Conservation (phyloP, 30 jellyfish, hydroid and myxozoan species). For the Mastigias papua region DNA sequence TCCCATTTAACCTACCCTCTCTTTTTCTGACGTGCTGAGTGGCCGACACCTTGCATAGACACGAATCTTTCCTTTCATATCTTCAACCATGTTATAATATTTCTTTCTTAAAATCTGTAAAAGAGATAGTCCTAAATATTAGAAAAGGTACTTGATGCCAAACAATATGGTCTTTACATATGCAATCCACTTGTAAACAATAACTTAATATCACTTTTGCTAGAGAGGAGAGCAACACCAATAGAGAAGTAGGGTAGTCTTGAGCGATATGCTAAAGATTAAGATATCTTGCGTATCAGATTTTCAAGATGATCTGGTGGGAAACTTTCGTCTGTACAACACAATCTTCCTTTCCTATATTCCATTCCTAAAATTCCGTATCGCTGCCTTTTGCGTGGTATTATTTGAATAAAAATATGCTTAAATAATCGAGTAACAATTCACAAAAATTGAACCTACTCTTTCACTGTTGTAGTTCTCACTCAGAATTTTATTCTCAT, state of each 20-base stretch:
- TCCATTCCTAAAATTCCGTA: no score
- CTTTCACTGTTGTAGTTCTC: conserved; percentile 98
- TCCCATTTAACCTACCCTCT: conserved; percentile 68
- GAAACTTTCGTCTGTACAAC: no score
- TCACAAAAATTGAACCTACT: conserved; percentile 31
- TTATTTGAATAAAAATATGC: no score
- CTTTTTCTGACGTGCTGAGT: conserved; percentile 89
- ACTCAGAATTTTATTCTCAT: conserved; percentile 79
- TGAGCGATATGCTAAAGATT: no score
- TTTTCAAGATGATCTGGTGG: no score
- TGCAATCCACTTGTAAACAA: not conserved
- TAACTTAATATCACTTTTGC: no score
- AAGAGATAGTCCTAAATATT: not conserved
- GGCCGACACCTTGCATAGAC: conserved; percentile 98
- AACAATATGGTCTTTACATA: not conserved
- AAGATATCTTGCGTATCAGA: no score
- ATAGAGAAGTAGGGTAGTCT: no score
- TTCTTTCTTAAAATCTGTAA: conserved; percentile 87
- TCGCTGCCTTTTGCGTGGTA: no score
- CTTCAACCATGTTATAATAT: conserved; percentile 96
- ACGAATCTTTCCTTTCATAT: conserved; percentile 96
- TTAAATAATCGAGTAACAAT: no score
- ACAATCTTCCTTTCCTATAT: no score
- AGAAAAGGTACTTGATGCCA: not conserved
- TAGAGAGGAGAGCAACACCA: no score